These are phyloP conservation scores for Grammomys surdaster DNA, from an alignment of 2,113 vertebrate genomes.

Conservation along the genomic window DNA sequence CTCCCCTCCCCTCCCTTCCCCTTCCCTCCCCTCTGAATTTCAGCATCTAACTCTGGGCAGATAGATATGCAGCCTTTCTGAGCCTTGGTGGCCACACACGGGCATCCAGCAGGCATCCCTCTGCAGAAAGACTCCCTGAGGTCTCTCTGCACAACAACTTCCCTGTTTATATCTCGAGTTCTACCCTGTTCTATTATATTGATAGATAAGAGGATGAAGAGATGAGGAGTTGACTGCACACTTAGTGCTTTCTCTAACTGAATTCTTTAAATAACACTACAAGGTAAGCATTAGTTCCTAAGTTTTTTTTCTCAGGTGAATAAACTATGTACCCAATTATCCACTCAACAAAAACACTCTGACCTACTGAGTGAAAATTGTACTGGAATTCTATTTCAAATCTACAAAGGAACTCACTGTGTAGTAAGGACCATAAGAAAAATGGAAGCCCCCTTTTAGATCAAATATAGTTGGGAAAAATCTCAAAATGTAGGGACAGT, in stretches of 20 bases:
- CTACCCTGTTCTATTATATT: background rate
- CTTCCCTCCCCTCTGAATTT: no score
- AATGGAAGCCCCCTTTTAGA: background rate
- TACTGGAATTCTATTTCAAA: background rate
- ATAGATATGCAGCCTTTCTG: background rate
- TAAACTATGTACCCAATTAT: background rate
- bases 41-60: background rate
- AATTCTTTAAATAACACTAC: background rate
- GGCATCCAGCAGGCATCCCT: background rate
- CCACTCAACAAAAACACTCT: background rate
- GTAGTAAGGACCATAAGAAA: background rate
- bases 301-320: slow-evolving; percentile 39
- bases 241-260: background rate
- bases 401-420: background rate
- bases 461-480: background rate
- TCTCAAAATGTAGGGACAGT: background rate
- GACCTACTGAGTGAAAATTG: background rate
- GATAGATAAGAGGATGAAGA: background rate
- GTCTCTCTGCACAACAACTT: background rate
- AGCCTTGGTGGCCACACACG: no score
- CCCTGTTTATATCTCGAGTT: background rate
- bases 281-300: background rate
- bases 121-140: background rate
- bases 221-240: background rate
- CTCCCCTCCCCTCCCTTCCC: no score